Conservation (phyloP, 1,140 invertebrate species). For the Mamestra configurata region DNA sequence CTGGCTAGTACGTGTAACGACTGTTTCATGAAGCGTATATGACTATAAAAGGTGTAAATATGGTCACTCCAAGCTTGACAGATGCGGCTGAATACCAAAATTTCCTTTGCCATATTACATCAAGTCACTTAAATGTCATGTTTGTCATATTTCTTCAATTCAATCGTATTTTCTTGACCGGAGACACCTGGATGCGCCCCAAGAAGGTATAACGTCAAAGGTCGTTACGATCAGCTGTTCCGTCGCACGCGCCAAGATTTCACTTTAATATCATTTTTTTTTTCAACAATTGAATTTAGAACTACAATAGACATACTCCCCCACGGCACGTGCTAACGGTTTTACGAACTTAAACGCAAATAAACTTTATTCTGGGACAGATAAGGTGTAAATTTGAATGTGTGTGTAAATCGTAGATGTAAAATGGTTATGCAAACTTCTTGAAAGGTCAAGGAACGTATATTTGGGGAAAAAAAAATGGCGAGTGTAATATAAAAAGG, state of each 20-base stretch:
- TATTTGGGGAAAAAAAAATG: constrained; percentile 21
- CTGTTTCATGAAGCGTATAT: too few relatives aligned
- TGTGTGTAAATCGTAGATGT: background rate
- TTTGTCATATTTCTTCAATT: background rate
- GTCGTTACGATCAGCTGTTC: constrained; percentile 24
- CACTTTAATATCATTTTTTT: constrained; percentile 30
- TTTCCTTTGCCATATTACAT: background rate
- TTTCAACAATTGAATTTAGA: constrained; percentile 35
- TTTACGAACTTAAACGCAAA: background rate
- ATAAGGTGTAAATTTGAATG: background rate
- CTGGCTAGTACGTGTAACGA: too few relatives aligned
- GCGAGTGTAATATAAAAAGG: background rate
- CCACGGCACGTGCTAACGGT: constrained; percentile 39
- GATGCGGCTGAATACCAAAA: background rate
- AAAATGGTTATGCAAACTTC: constrained; percentile 9
- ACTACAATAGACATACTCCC: constrained; percentile 22
- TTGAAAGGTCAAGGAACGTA: constrained; percentile 46
- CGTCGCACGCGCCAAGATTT: constrained; percentile 43
- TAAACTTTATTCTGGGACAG: background rate
- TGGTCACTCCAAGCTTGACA: too few relatives aligned
- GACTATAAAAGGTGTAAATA: too few relatives aligned
- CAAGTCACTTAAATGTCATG: background rate
- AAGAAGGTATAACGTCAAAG: constrained; percentile 9
- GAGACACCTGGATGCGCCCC: constrained; percentile 28
- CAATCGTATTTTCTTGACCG: constrained; percentile 11